Percentiles rank a stretch among this genome's conserved stretches.
phyloP scores from a whole-genome alignment of 2,797 vertebrate genomes.

The Sphaeramia orbicularis region DNA sequence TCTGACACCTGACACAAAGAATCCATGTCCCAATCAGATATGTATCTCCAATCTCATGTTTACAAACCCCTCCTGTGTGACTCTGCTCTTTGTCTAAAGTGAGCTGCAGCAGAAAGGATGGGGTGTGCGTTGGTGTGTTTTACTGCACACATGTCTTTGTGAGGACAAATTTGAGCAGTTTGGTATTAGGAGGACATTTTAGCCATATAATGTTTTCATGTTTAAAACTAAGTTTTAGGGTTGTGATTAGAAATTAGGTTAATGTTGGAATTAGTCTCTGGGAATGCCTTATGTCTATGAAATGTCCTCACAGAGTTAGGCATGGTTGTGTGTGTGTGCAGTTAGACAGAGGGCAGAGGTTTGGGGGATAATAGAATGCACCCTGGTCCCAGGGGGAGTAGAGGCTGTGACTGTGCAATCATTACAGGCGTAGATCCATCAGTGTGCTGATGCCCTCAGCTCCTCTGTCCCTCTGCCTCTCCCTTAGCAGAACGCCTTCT shows the following conservation, averaged over 20 bases:
- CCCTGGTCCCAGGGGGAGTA: conserved; percentile 73
- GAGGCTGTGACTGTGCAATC: conserved; percentile 86
- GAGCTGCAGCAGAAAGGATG: conserved; percentile 17
- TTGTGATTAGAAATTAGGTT: too few relatives aligned
- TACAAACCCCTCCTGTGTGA: conserved; percentile 61
- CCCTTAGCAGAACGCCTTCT: conserved; percentile 26
- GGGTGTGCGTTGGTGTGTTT: conserved; percentile 17
- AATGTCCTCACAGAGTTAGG: too few relatives aligned
- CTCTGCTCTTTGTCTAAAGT: conserved; percentile 73
- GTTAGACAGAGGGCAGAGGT: conserved; percentile 62
- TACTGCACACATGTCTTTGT: conserved; percentile 15
- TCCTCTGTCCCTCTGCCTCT: conserved; percentile 30
- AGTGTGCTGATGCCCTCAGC: conserved; percentile 75
- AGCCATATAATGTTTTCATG: too few relatives aligned
- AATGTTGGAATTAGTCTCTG: too few relatives aligned
- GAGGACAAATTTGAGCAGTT: background rate
- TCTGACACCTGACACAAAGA: conserved; percentile 33
- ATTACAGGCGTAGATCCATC: conserved; percentile 85
- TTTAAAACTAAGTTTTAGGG: too few relatives aligned
- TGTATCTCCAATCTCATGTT: conserved; percentile 60
- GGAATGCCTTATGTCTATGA: too few relatives aligned
- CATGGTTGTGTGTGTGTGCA: conserved; percentile 13
- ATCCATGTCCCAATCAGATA: conserved; percentile 53
- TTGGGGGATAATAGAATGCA: conserved; percentile 82
- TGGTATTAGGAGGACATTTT: too few relatives aligned